Base-by-base conservation (phyloP, 2,797 vertebrate genomes). In the Onychomys arenicola region DNA sequence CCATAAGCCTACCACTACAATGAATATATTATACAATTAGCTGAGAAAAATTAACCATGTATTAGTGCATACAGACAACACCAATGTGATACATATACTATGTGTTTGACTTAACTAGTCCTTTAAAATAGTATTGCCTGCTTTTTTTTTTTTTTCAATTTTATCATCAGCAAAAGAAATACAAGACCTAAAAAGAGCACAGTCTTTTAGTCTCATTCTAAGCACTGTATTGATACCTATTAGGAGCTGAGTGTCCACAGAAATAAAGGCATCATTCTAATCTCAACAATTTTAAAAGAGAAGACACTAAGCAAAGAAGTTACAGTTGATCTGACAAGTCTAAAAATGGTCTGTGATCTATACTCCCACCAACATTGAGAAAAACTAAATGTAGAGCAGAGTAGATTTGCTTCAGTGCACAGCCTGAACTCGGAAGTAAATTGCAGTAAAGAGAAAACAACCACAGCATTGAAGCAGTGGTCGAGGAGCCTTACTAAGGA, bases 91-190 rank as follows among this genome's bases (percentile, higher is more conserved):
- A 81, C 69, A 83, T 65, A 34, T 46, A 46, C 29, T 21, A 49
- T 49, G 9, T 82, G 40, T 81, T 93, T 94, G 63, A 93, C 61
- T 7, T 76, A n/a, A 65, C 16, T 88, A 23, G 71, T 29, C 29
- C 94, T 93, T 93, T 93, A 57, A 95, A 93, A 94, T 11, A 80
- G 29, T 76, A 91, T 37, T 63, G 67, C 90, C 71, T 87, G 43
- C 40, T 46, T 84, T 12, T 75, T 59, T 34, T 65, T n/a, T 75
- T 87, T 21, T n/a, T 63, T 82, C 52, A 49, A 55, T 63, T 76
- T 90, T 94, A 88, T 40, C 57, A 93, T 78, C 14, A 96, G n/a
- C 3, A 89, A 23, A 55, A 86, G 88, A 82, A 90, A 93, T 2
- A 49, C 13, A 97, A 86, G 37, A 69, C 29, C 17, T 90, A 34